phyloP scores from a whole-genome alignment of 1,140 invertebrate genomes.

The Heliconius himera region DNA sequence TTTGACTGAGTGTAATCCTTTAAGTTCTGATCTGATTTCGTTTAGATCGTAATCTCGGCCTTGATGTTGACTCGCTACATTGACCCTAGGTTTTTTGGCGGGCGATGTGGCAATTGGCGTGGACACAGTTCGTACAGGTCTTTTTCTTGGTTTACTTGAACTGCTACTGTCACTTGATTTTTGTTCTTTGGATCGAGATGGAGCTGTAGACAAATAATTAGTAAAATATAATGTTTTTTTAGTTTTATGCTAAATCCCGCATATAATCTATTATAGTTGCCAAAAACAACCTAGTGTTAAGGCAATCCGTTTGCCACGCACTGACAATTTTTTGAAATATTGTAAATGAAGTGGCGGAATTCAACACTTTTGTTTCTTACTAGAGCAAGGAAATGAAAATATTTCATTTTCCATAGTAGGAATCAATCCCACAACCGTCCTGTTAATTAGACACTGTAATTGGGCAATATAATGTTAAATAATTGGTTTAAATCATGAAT shows the following conservation, averaged over 20 bases:
- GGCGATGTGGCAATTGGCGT: slow-evolving; percentile 56
- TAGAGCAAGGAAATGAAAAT: too few species aligned
- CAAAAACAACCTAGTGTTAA: too few species aligned
- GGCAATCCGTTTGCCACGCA: too few species aligned
- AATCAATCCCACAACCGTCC: too few species aligned
- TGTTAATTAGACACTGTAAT: too few species aligned
- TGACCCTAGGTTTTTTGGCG: slow-evolving; percentile 60
- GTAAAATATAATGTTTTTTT: not conserved
- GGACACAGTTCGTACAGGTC: slow-evolving; percentile 61
- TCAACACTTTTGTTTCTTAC: too few species aligned
- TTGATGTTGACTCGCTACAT: slow-evolving; percentile 51
- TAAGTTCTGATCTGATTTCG: slow-evolving; percentile 91
- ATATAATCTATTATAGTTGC: not conserved
- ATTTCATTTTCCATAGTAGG: too few species aligned
- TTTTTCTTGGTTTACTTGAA: slow-evolving; percentile 69
- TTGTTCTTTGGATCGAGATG: slow-evolving; percentile 64
- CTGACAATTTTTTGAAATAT: too few species aligned
- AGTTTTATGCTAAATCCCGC: too few species aligned
- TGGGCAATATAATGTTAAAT: not conserved
- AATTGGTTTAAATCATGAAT: not conserved
- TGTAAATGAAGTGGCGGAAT: too few species aligned
- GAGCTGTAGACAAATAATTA: slow-evolving; percentile 46
- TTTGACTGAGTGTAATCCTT: slow-evolving; percentile 85
- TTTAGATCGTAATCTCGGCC: slow-evolving; percentile 90
- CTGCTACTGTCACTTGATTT: slow-evolving; percentile 71